phyloP scores from a whole-genome alignment of 2,888 invertebrate genomes.

The Nineta flava region DNA sequence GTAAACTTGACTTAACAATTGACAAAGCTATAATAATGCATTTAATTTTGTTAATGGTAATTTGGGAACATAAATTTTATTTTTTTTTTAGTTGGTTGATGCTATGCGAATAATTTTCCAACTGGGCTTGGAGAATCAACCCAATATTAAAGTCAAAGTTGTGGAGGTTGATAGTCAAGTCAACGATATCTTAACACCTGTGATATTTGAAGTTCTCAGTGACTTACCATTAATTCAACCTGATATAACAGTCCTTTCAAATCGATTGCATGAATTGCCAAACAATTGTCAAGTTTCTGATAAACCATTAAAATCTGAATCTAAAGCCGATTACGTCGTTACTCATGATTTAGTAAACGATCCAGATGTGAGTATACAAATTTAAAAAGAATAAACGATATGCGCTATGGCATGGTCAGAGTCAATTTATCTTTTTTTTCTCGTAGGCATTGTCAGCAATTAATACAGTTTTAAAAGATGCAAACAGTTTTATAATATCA shows the following conservation, averaged over 20 bases:
- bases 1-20: too few species aligned
- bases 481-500: too few species aligned
- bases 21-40: too few species aligned
- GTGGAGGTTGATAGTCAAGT: constrained; percentile 22
- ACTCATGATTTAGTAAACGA: constrained; percentile 30
- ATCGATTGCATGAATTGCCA: constrained; percentile 32
- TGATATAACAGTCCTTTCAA: constrained; percentile 40
- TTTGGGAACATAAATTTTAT: too few species aligned
- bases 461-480: too few species aligned
- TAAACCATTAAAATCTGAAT: constrained; percentile 32
- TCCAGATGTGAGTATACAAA: constrained; percentile 26
- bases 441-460: too few species aligned
- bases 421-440: too few species aligned
- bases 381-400: too few species aligned
- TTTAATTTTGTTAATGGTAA: too few species aligned
- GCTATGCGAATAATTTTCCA: constrained; percentile 47
- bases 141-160: constrained; percentile 41
- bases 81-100: neutral
- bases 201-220: constrained; percentile 40
- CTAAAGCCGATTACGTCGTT: constrained; percentile 17
- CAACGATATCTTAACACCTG: constrained; percentile 33
- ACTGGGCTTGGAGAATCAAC: constrained; percentile 53
- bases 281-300: constrained; percentile 40
- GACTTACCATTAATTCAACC: constrained; percentile 55
- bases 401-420: too few species aligned